A percentile compares a stretch with the other conserved stretches of the same genome.
Evolutionary conservation across 2,797 vertebrate genomes (phyloP).

Genomic region (Bradypus variegatus): DNA sequence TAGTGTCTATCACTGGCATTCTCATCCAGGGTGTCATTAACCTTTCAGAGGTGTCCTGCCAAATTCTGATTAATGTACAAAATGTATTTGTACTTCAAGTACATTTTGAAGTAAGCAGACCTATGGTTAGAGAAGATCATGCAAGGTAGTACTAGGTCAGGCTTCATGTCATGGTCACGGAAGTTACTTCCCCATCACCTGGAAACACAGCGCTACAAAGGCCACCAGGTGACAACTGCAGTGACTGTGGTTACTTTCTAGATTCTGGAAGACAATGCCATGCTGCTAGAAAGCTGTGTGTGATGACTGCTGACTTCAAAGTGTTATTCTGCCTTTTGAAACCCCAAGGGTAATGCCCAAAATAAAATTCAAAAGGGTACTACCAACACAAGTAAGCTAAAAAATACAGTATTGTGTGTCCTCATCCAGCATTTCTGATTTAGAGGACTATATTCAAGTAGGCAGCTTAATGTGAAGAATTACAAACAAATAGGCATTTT

Average conservation of each 20-base stretch:
- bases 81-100: neutral
- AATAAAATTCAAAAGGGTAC: neutral
- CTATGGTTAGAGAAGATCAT: neutral
- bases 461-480: neutral
- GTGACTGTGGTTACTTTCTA: neutral
- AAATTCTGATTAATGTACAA: neutral
- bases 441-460: constrained; percentile 35
- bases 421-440: constrained; percentile 27
- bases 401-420: neutral
- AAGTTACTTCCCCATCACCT: rapidly evolving
- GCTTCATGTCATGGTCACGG: neutral
- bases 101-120: neutral
- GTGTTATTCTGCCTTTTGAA: neutral
- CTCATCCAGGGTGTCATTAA: neutral
- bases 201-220: neutral
- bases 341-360: neutral
- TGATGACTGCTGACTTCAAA: neutral
- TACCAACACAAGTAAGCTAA: neutral
- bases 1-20: neutral
- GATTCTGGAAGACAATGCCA: neutral
- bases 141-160: neutral
- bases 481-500: constrained; percentile 42
- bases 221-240: neutral
- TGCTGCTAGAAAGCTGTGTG: neutral
- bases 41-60: neutral